Percentiles rank a stretch among this genome's conserved stretches.
Conservation (phyloP, 2,888 invertebrate genomes). For the Hecatera dysodea region DNA sequence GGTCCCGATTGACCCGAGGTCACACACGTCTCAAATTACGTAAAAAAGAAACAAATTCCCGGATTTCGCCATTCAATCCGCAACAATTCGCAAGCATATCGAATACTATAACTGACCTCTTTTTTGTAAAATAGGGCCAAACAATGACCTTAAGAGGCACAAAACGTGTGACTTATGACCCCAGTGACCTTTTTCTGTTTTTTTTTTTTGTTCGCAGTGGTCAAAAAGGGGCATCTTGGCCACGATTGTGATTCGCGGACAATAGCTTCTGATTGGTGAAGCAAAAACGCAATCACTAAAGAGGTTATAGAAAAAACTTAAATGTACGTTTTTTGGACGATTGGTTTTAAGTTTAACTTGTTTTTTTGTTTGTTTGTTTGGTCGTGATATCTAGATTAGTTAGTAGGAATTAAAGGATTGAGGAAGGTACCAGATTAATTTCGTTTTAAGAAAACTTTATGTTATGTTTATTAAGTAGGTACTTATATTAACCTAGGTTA, state of each 20-base stretch:
- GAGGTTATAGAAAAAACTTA: conserved; percentile 51
- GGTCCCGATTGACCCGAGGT: conserved; percentile 81
- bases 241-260: conserved; percentile 79
- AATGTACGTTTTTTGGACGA: conserved; percentile 43
- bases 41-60: conserved; percentile 77
- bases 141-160: conserved; percentile 73
- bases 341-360: conserved; percentile 42
- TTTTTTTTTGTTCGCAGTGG: conserved; percentile 76
- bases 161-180: conserved; percentile 81
- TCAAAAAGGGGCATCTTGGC: conserved; percentile 81
- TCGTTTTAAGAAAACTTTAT: not conserved
- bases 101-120: conserved; percentile 80
- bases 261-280: conserved; percentile 84
- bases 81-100: conserved; percentile 75
- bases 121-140: conserved; percentile 70
- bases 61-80: conserved; percentile 72
- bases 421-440: not conserved
- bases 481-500: not conserved
- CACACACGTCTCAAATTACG: conserved; percentile 85
- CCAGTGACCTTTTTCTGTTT: conserved; percentile 71
- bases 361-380: conserved; percentile 50
- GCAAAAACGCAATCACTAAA: conserved; percentile 75
- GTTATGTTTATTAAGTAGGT: not conserved
- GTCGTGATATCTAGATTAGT: conserved; percentile 54
- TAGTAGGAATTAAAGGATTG: conserved; percentile 36